A percentile compares a stretch with the other conserved stretches of the same genome.
These are phyloP conservation scores for Umimayanthus kanabou DNA, from an alignment of 92 coral and sea anemone genomes.

Conservation along the genomic window DNA sequence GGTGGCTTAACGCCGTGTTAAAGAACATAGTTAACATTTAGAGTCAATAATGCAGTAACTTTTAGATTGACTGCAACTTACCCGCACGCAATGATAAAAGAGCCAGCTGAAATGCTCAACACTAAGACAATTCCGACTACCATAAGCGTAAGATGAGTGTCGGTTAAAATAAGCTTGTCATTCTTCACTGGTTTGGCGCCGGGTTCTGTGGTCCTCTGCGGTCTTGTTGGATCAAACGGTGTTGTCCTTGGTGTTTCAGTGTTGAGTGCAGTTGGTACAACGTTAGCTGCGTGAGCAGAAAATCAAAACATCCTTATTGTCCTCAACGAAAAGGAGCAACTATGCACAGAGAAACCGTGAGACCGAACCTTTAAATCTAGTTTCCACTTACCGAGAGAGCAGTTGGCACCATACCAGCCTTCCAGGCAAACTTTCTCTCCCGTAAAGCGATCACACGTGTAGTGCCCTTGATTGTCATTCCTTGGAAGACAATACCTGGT, in stretches of 20 bases:
- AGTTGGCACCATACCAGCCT: constrained; percentile 50
- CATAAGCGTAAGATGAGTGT: constrained; percentile 34
- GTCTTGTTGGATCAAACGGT: neutral
- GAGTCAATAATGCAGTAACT: no score
- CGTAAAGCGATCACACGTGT: constrained; percentile 33
- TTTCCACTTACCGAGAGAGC: constrained; percentile 29
- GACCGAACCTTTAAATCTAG: neutral
- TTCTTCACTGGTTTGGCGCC: neutral
- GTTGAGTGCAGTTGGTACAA: neutral
- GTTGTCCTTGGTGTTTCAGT: neutral
- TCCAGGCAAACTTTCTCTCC: constrained; percentile 44
- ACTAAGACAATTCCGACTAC: constrained; percentile 23
- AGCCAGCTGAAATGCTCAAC: neutral
- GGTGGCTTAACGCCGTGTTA: no score
- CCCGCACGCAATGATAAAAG: constrained; percentile 15
- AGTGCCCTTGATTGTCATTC: constrained; percentile 37
- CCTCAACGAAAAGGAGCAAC: neutral
- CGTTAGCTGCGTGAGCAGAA: neutral
- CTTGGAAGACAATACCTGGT: constrained; percentile 39
- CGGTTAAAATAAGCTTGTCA: neutral
- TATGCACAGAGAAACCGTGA: neutral
- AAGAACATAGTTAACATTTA: no score
- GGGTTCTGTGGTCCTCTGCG: neutral
- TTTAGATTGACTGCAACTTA: neutral
- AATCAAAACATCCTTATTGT: neutral